Conservation (phyloP, 2,888 invertebrate species). For the Amiota minor region DNA sequence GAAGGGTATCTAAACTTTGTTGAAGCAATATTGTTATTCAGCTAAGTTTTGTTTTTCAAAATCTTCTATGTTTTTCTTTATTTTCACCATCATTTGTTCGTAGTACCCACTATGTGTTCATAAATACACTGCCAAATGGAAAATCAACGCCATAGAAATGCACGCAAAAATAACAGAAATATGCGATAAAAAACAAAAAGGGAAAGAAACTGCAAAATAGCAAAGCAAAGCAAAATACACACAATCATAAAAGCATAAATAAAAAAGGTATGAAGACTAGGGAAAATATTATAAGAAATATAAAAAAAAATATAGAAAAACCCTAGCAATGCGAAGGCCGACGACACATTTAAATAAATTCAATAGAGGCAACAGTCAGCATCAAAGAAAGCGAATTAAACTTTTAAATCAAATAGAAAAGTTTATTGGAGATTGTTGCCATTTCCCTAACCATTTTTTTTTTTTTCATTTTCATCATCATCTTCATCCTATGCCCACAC, state of each 20-base stretch:
- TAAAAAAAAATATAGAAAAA: not conserved
- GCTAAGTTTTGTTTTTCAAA: too few relatives aligned
- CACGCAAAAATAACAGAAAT: not conserved
- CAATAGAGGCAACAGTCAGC: slow-evolving; percentile 53
- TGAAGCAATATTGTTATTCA: too few relatives aligned
- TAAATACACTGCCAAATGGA: slow-evolving; percentile 64
- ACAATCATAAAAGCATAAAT: not conserved
- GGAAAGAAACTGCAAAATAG: not conserved
- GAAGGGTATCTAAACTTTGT: too few relatives aligned
- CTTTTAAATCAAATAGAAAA: slow-evolving; percentile 67
- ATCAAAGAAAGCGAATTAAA: slow-evolving; percentile 45
- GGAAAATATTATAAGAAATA: slow-evolving; percentile 2
- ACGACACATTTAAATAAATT: slow-evolving; percentile 58
- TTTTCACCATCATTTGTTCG: not conserved
- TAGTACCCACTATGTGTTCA: slow-evolving; percentile 42
- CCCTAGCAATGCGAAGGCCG: not conserved
- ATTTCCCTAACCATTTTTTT: slow-evolving; percentile 33
- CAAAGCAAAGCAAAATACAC: not conserved
- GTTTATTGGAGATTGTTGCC: slow-evolving; percentile 48
- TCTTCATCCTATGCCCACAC: slow-evolving; percentile 29
- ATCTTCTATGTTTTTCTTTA: not conserved
- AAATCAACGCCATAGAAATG: slow-evolving; percentile 47
- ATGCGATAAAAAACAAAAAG: not conserved
- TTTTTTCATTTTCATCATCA: slow-evolving; percentile 26
- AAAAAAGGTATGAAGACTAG: slow-evolving; percentile 31